Percentiles rank a stretch among this genome's conserved stretches.
Conservation (phyloP, 2,888 invertebrate genomes). For the Mimachlamys varia region DNA sequence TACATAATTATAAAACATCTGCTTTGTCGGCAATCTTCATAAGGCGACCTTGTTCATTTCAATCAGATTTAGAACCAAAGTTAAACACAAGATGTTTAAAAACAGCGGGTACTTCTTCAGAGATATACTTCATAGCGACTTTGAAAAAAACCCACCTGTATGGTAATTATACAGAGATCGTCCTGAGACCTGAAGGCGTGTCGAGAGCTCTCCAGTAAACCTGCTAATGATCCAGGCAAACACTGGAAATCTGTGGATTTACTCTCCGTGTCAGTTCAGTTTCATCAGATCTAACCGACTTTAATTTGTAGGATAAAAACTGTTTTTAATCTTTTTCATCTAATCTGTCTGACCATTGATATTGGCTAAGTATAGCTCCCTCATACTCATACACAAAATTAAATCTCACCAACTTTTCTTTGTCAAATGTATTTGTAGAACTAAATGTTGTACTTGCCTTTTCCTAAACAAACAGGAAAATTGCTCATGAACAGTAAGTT, state of each 20-base stretch:
- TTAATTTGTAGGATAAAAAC: not conserved
- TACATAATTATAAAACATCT: not conserved
- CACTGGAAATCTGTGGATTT: not conserved
- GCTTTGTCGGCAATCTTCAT: not conserved
- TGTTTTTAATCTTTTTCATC: not conserved
- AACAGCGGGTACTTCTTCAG: conserved; percentile 11
- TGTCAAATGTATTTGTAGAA: too few relatives aligned
- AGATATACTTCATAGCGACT: not conserved
- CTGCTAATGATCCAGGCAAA: not conserved
- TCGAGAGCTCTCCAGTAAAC: not conserved
- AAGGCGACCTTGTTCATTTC: not conserved
- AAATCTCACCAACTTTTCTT: too few relatives aligned
- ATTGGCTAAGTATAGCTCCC: too few relatives aligned
- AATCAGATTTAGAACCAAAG: not conserved
- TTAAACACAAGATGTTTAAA: not conserved
- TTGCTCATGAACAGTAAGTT: too few relatives aligned
- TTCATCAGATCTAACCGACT: not conserved
- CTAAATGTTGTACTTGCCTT: too few relatives aligned
- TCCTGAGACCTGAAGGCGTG: not conserved
- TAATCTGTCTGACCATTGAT: not conserved
- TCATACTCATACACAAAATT: too few relatives aligned
- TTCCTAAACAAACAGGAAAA: too few relatives aligned
- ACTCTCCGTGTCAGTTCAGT: not conserved
- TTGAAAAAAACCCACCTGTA: not conserved
- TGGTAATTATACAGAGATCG: not conserved